Evolutionary conservation across 2,797 vertebrate genomes (phyloP), one percentile per base, ranked within the genome.

Genomic region (Sebastolobus alascanus): DNA sequence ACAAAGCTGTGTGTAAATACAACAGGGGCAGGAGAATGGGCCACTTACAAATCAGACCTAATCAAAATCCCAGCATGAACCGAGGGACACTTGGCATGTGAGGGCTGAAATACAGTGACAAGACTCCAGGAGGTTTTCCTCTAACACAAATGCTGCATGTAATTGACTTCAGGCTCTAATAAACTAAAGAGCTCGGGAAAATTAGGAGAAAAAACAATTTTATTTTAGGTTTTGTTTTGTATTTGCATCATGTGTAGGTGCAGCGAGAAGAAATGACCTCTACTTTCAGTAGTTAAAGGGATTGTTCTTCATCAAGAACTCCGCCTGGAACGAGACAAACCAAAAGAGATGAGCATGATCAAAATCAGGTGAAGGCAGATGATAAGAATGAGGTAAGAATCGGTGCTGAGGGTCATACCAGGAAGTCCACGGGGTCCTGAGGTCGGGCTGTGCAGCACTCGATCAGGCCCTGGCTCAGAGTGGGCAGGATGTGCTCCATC

Each of bases 271-370:
- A 29, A 46, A 66, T 64, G 1, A 63, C 10, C 71, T 52, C 22
- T 12, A 6, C 20, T 40, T 6, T 95, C 88, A 96, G 75, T 95
- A 77, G 0, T 80, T 88, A 46, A 92, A 93, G 16, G 97, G 95
- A 78, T 96, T 97, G 91, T 97, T 96, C 93, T 94, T 96, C 82
- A 99, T 94, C 79, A 99, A 93, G 90, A 97, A 98, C 83, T 99
- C 97, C 4, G 98, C 98, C 98, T 99, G 80, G 10, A 95, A 92
- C 0, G 71, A 89, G 63, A 91, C 20, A 83, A 68, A 73, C 27
- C 22, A 60, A 46, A 79, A 58, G 0, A 56, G 12, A 65, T 1
- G 16, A 40, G 60, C 13, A 29, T 1, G 16, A 20, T 64, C 27
- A 25, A 4, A 31, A 20, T 3, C 4, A 1, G 14, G 29, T 16